phyloP scores from a whole-genome alignment of 23 tunicate species.

The Trididemnum miniatum region DNA sequence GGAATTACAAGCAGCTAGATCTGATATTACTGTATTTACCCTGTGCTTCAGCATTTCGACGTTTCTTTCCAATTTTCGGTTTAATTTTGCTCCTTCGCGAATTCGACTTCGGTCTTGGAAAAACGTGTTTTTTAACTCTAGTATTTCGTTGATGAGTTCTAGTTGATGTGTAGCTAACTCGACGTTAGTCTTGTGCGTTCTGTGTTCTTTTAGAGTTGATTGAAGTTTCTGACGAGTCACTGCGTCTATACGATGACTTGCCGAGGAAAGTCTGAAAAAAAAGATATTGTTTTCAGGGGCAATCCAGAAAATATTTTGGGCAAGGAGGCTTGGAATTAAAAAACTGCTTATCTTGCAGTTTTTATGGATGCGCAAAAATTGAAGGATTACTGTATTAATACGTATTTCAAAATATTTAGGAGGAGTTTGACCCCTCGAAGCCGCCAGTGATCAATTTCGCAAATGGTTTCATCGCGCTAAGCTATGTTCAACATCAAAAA shows the following conservation, averaged over 20 bases:
- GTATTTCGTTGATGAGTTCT: conserved; percentile 74
- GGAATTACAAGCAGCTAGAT: too few relatives aligned
- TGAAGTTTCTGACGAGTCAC: conserved; percentile 42
- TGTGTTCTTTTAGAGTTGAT: conserved; percentile 43
- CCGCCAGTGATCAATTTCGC: too few relatives aligned
- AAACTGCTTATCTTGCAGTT: too few relatives aligned
- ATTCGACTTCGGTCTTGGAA: conserved; percentile 62
- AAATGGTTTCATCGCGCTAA: too few relatives aligned
- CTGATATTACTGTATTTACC: too few relatives aligned
- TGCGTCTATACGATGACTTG: conserved; percentile 30
- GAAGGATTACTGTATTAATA: too few relatives aligned
- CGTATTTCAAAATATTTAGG: too few relatives aligned
- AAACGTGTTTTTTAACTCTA: conserved; percentile 66
- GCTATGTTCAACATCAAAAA: too few relatives aligned
- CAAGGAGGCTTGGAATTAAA: neutral
- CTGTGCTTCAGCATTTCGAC: conserved; percentile 38
- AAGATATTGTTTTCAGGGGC: too few relatives aligned
- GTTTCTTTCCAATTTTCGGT: conserved; percentile 48
- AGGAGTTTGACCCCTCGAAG: too few relatives aligned
- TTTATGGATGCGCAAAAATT: too few relatives aligned
- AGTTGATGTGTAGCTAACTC: conserved; percentile 68
- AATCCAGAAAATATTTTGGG: neutral
- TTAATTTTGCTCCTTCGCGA: conserved; percentile 54
- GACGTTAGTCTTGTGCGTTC: conserved; percentile 53
- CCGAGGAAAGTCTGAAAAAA: conserved; percentile 17